Conservation (phyloP, 2,888 invertebrate species). For the Rhyacophila evoluta region DNA sequence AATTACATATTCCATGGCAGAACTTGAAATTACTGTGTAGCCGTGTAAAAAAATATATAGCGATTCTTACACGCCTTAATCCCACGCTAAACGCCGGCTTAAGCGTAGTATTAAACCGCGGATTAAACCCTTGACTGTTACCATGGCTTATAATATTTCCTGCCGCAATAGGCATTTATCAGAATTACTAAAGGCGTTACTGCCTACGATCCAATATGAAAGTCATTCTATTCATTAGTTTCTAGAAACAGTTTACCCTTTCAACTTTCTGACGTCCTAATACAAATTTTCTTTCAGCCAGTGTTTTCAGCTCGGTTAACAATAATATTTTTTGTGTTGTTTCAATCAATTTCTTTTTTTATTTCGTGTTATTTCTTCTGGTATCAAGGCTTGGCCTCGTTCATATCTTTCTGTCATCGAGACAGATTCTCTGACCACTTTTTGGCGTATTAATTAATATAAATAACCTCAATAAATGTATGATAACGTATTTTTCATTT, state of each 20-base stretch:
- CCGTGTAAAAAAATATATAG: background rate
- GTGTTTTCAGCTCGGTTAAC: too few relatives aligned
- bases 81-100: background rate
- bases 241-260: background rate
- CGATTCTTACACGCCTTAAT: conserved; percentile 17
- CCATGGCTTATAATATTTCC: background rate
- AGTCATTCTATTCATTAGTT: conserved; percentile 1
- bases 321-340: too few relatives aligned
- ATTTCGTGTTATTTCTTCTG: too few relatives aligned
- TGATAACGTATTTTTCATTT: too few relatives aligned
- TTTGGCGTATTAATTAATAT: too few relatives aligned
- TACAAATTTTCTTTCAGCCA: background rate
- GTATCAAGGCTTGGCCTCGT: too few relatives aligned
- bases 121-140: conserved; percentile 2
- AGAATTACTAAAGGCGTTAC: background rate
- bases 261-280: background rate
- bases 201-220: background rate
- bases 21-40: background rate
- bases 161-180: background rate
- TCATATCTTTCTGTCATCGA: too few relatives aligned
- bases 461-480: too few relatives aligned
- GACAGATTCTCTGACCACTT: too few relatives aligned
- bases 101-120: background rate
- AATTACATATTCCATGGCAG: background rate
- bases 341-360: too few relatives aligned